phyloP scores from a whole-genome alignment of 2,888 invertebrate species.

The Drosophila anomelani region DNA sequence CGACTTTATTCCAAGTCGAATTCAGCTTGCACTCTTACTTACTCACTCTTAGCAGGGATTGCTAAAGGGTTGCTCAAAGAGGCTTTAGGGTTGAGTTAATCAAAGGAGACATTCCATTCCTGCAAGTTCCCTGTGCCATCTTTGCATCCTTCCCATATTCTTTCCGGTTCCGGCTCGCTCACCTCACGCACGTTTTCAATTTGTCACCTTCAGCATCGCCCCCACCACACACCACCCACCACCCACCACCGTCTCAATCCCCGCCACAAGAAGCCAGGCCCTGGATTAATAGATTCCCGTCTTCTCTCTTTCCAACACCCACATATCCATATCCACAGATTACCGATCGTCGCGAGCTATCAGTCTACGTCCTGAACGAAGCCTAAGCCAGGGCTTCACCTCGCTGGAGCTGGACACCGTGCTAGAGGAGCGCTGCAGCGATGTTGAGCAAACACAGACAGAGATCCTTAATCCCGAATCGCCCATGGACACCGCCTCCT shows the following conservation, averaged over 20 bases:
- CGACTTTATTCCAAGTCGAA: slow-evolving; percentile 14
- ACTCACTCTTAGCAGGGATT: neutral
- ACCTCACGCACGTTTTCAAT: slow-evolving; percentile 56
- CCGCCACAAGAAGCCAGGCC: neutral
- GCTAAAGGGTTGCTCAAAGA: neutral
- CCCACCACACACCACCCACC: neutral
- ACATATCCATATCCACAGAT: slow-evolving; percentile 70
- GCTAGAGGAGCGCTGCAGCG: slow-evolving; percentile 93
- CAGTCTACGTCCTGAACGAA: slow-evolving; percentile 87
- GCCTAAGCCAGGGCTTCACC: slow-evolving; percentile 90
- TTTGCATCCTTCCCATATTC: neutral
- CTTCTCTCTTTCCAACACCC: neutral
- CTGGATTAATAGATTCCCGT: slow-evolving; percentile 3
- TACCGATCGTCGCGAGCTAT: slow-evolving; percentile 87
- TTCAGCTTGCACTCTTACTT: neutral
- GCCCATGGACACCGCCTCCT: slow-evolving; percentile 82
- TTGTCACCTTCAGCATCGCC: slow-evolving; percentile 27
- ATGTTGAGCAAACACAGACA: slow-evolving; percentile 89
- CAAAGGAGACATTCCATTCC: neutral
- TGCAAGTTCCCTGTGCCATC: no score
- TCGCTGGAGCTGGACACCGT: slow-evolving; percentile 93
- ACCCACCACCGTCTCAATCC: neutral
- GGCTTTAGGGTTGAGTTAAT: neutral
- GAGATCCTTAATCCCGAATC: slow-evolving; percentile 84
- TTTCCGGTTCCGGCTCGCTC: neutral